Evolutionary conservation across 2,113 vertebrate species (phyloP), one percentile per base, ranked within the genome.

Genomic region (Perca flavescens): DNA sequence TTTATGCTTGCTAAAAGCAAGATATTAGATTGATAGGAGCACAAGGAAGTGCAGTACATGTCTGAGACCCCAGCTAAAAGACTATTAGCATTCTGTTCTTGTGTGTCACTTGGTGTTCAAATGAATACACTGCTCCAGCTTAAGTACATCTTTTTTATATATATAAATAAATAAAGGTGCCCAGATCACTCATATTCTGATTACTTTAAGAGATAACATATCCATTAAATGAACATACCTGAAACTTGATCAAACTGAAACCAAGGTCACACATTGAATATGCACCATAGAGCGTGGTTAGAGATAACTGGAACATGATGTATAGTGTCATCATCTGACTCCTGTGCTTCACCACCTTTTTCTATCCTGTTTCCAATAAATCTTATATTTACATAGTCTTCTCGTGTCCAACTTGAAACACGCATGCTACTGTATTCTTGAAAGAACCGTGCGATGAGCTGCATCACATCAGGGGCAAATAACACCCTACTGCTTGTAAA

Each of bases 211-310:
- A 82, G 86, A 92, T 91, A 92, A 80, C 65, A 2, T 77, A 72
- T 88, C 86, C 86, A 89, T 86, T 79, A 85, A 83, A 74, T 58
- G 25, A 73, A 63, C 67, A 74, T n/a, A 65, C 52, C 67, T 79
- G 68, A 82, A 91, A 89, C 62, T 79, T 73, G 40, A 40, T 40
- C 40, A 40, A 40, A 40, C 40, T 40, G 40, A 43, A 25, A 62
- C 70, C 92, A 93, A 93, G 92, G 93, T 93, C 88, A 77, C 57
- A 67, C 71, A 36, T 80, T 61, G 47, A 79, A 73, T 77, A 67
- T 71, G 49, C 15, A 57, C 66, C 57, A 21, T 6, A 7, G 21
- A 16, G 3, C 49, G 36, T 66, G 25, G 52, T 77, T 31, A 6
- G 21, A 69, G 89, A 92, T 88, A 90, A 87, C 25, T 8, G 31